Percentiles rank a stretch among this genome's conserved stretches.
phyloP scores from a whole-genome alignment of 1,140 invertebrate genomes.

The Spodoptera litura region DNA sequence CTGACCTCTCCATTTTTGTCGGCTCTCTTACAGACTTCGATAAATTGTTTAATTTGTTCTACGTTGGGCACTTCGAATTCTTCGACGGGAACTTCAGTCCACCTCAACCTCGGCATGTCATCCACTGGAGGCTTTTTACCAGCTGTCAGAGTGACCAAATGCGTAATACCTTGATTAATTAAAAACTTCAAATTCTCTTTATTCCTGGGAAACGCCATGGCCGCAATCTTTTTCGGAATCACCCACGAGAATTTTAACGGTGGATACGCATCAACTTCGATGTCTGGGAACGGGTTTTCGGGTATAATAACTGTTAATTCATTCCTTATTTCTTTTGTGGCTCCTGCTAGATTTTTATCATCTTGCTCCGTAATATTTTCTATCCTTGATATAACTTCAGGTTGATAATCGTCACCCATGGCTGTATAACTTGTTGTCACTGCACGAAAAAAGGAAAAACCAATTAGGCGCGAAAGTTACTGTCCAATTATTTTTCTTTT shows the following conservation, averaged over 20 bases:
- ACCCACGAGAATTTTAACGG: conserved; percentile 89
- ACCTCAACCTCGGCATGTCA: conserved; percentile 83
- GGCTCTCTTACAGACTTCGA: conserved; percentile 86
- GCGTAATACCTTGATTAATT: conserved; percentile 80
- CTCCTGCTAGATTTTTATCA: conserved; percentile 76
- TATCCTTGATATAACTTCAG: conserved; percentile 70
- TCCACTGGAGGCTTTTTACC: conserved; percentile 87
- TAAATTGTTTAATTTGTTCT: conserved; percentile 88
- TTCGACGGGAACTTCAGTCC: conserved; percentile 87
- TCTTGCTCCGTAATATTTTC: conserved; percentile 81
- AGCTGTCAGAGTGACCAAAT: conserved; percentile 88
- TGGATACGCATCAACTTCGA: conserved; percentile 83
- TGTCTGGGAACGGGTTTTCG: conserved; percentile 83
- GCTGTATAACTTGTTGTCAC: conserved; percentile 54
- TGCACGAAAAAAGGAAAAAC: conserved; percentile 53
- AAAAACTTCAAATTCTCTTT: conserved; percentile 82
- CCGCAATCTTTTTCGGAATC: conserved; percentile 87
- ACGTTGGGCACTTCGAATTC: conserved; percentile 89
- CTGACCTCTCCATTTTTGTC: conserved; percentile 83
- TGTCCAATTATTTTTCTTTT: conserved; percentile 9
- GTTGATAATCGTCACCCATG: conserved; percentile 73
- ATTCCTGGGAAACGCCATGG: conserved; percentile 86
- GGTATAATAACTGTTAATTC: conserved; percentile 79
- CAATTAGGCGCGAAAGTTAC: conserved; percentile 12
- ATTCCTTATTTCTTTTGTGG: conserved; percentile 76